phyloP scores from a whole-genome alignment of 2,888 invertebrate genomes.

The Lymantria monacha region DNA sequence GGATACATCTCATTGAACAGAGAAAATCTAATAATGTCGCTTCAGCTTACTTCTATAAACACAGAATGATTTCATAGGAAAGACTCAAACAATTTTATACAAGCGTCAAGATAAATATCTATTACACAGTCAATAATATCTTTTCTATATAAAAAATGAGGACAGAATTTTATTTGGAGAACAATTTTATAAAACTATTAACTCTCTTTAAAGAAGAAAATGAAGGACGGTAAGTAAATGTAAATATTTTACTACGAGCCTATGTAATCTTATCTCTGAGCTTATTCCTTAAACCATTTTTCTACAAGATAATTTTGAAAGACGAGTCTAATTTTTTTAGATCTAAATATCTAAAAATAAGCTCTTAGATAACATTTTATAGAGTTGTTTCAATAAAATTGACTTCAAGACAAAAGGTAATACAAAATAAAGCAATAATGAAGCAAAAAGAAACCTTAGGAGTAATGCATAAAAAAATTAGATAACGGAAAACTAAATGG shows the following conservation, averaged over 20 bases:
- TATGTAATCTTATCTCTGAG: conserved; percentile 22
- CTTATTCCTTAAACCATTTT: conserved; percentile 23
- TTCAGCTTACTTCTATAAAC: conserved; percentile 39
- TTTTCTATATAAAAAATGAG: conserved; percentile 34
- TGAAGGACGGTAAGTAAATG: conserved; percentile 15
- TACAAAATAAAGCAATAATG: no score
- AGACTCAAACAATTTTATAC: conserved; percentile 43
- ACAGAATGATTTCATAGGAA: conserved; percentile 37
- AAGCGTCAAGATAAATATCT: conserved; percentile 53
- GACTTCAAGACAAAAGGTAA: no score
- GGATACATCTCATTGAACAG: conserved; percentile 17
- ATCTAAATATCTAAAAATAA: conserved; percentile 17
- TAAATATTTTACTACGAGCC: conserved; percentile 18
- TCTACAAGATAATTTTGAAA: conserved; percentile 42
- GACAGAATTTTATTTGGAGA: conserved; percentile 28
- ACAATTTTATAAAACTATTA: conserved; percentile 28
- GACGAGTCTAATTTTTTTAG: conserved; percentile 52
- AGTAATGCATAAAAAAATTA: no score
- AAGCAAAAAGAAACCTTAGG: no score
- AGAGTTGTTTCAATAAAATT: no score
- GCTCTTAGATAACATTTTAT: not conserved
- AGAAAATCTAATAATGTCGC: conserved; percentile 31
- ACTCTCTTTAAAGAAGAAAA: conserved; percentile 21
- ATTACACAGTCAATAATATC: conserved; percentile 43
- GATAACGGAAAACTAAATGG: no score